Evolutionary conservation across 2,797 vertebrate genomes (phyloP), one percentile per base, ranked within the genome.

Genomic region (Gymnoscopelus microlampas): DNA sequence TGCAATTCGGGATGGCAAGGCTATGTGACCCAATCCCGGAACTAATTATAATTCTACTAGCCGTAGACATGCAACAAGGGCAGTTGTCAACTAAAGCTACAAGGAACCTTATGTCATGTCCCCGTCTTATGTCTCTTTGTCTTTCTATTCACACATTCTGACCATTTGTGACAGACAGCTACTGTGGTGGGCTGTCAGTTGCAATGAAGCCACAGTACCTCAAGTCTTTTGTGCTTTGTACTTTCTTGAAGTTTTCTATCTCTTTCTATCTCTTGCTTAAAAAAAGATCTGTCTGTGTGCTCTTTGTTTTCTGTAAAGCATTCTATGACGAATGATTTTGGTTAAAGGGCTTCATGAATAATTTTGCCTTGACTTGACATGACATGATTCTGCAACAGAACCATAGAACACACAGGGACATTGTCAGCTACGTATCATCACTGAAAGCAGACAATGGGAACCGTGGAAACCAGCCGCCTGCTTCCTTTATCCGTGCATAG

Each of bases 281-380:
- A 39, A 39, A 39, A 44, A 9, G 9, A 44, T 10, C 6, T 44
- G 8, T 9, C 39, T 9, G 39, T 10, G 9, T 32, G 0, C 10
- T 59, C 57, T 4, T 23, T 9, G 44, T 12, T 24, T 15, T 24
- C 66, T 44, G 48, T n/a, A 56, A 72, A 65, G 75, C 63, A 58
- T 77, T 80, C 62, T 74, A 70, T 76, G 68, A 81, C 77, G 70
- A 80, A 81, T 65, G 53, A 14, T 44, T 49, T 53, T 65, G 71
- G 80, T 85, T 68, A 87, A 86, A 87, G 77, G 80, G 66, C 71
- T 79, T 87, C 81, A 82, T 75, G 82, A 87, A 87, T 83, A 89
- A 71, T 78, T 62, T 50, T 73, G 70, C 70, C 62, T 76, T 44
- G 39, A 44, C 39, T 2, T 44, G 39, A 44, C 9, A 10, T 44